A percentile compares a stretch with the other conserved stretches of the same genome.
Conservation (phyloP, 2,113 vertebrate genomes). For the Clinocottus analis region DNA sequence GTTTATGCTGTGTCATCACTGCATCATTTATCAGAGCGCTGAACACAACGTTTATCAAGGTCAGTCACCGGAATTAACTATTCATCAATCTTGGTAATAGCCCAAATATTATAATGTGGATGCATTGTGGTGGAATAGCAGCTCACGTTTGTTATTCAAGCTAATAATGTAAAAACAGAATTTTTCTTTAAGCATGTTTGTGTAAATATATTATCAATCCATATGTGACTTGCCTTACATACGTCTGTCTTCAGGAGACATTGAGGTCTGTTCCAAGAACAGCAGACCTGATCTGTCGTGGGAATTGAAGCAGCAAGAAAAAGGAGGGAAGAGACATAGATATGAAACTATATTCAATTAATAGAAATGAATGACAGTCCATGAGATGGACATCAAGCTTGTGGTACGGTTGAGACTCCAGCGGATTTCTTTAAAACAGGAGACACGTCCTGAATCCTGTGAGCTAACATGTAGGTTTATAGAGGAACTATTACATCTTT, state of each 20-base stretch:
- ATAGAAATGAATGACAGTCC: too few species aligned
- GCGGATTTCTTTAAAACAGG: background rate
- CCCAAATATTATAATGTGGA: conserved; percentile 6
- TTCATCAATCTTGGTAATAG: conserved; percentile 58
- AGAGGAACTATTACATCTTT: conserved; percentile 16
- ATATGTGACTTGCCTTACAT: conserved; percentile 36
- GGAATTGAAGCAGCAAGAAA: background rate
- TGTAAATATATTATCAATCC: background rate
- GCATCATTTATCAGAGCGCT: conserved; percentile 62
- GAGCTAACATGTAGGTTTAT: conserved; percentile 10
- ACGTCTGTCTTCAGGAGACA: conserved; percentile 31
- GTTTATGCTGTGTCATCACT: conserved; percentile 62
- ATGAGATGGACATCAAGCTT: background rate
- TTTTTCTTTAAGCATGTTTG: background rate
- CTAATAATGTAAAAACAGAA: background rate
- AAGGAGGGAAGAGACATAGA: background rate
- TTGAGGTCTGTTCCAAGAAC: background rate
- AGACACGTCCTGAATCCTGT: background rate
- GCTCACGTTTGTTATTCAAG: background rate
- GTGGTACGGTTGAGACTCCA: background rate
- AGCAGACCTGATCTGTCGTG: background rate
- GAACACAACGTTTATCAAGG: conserved; percentile 39
- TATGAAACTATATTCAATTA: background rate
- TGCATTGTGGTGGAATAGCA: background rate
- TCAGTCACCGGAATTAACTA: conserved; percentile 42